Percentiles rank a stretch among this genome's conserved stretches.
These are phyloP conservation scores for Numida meleagris DNA, from an alignment of 2,113 vertebrate genomes.

Conservation along the genomic window DNA sequence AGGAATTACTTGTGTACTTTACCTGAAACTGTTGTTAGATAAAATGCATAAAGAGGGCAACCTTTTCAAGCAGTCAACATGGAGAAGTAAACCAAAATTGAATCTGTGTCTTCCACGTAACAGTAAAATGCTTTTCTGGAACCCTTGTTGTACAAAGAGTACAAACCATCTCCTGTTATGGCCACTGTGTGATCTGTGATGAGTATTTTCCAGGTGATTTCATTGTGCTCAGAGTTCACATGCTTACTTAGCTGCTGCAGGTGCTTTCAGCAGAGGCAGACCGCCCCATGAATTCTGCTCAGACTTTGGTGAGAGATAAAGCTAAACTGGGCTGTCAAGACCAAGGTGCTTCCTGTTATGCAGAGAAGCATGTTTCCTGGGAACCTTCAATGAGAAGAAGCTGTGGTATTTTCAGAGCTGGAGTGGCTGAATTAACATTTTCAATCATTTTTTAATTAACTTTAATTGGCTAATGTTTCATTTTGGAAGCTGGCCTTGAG, in stretches of 20 bases:
- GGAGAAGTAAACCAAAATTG: not conserved
- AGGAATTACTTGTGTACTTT: not conserved
- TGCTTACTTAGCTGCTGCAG: not conserved
- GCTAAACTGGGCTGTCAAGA: not conserved
- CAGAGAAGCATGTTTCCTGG: not conserved
- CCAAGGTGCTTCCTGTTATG: not conserved
- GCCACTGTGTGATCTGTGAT: not conserved
- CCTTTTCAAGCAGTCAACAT: not conserved
- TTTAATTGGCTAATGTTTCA: not conserved
- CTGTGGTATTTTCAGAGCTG: not conserved
- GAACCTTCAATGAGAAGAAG: not conserved
- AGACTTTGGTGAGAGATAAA: not conserved
- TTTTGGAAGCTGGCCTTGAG: not conserved
- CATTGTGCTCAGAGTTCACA: not conserved
- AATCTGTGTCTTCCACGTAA: fast-evolving
- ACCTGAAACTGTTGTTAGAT: not conserved
- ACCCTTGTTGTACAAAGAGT: not conserved
- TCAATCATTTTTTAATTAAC: not conserved
- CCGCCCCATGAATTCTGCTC: not conserved
- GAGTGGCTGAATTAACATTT: not conserved
- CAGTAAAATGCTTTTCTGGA: not conserved
- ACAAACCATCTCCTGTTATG: not conserved
- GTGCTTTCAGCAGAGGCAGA: not conserved
- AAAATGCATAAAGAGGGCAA: not conserved
- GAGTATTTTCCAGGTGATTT: not conserved